A percentile compares a stretch with the other conserved stretches of the same genome.
Evolutionary conservation across 2,113 vertebrate species (phyloP).

Genomic region (human): DNA sequence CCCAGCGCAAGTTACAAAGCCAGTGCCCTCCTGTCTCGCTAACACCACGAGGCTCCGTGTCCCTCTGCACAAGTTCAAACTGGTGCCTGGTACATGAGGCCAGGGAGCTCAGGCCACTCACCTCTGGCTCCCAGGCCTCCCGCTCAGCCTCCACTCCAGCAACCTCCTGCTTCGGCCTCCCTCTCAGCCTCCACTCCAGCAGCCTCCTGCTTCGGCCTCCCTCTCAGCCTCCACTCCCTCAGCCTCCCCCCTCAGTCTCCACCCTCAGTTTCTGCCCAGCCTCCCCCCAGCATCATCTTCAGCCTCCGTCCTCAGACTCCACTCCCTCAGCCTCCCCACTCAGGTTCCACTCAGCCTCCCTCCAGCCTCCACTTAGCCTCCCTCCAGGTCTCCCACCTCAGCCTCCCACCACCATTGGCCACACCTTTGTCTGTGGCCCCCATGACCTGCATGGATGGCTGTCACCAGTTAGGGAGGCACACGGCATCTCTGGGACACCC

Average conservation of each 20-base stretch:
- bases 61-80: not conserved
- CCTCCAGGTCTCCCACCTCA: not conserved
- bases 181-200: too few species aligned
- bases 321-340: not conserved
- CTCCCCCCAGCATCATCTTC: not conserved
- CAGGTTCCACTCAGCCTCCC: not conserved
- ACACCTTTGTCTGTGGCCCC: not conserved
- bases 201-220: not conserved
- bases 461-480: not conserved
- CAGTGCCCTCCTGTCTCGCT: accelerated
- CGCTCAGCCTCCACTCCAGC: not conserved
- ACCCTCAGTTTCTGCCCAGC: too few species aligned
- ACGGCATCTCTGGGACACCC: not conserved
- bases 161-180: not conserved
- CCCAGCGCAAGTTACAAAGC: accelerated
- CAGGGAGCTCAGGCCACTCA: not conserved
- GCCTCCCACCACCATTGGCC: not conserved
- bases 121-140: not conserved
- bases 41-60: not conserved
- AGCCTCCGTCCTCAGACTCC: not conserved
- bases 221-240: too few species aligned
- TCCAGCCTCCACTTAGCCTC: not conserved
- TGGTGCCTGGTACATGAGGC: not conserved
- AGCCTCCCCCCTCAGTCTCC: not conserved
- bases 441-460: not conserved